Percentiles rank a stretch among this genome's conserved stretches.
phyloP scores from a whole-genome alignment of 2,888 invertebrate species.

The Bhutanitis thaidina region DNA sequence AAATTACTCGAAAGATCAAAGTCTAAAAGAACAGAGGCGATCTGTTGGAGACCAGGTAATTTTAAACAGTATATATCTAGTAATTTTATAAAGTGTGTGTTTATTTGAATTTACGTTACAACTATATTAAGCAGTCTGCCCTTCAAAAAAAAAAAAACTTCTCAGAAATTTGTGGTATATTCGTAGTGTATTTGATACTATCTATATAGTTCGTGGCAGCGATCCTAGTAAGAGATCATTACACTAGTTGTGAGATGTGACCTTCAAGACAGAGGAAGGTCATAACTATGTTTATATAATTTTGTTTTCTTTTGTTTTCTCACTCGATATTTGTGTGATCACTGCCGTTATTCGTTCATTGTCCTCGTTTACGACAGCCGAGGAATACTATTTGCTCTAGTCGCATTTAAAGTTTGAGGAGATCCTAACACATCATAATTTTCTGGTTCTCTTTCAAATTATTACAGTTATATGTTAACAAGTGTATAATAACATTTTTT shows the following conservation, averaged over 20 bases:
- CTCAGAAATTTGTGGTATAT: constrained; percentile 8
- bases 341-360: constrained; percentile 33
- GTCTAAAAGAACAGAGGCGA: constrained; percentile 5
- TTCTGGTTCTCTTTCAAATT: constrained; percentile 31
- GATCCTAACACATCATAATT: too few species aligned
- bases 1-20: constrained; percentile 26
- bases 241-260: constrained; percentile 33
- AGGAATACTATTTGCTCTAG: constrained; percentile 23
- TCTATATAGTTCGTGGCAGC: too few species aligned
- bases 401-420: constrained; percentile 34
- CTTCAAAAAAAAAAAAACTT: neutral
- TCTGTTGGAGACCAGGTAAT: constrained; percentile 16
- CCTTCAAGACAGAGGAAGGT: constrained; percentile 63
- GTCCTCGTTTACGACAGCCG: constrained; percentile 40
- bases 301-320: constrained; percentile 35
- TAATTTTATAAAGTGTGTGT: neutral
- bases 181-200: constrained; percentile 24
- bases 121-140: too few species aligned
- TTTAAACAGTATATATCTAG: neutral
- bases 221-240: constrained; percentile 6
- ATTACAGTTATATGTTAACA: too few species aligned
- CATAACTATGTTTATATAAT: constrained; percentile 63
- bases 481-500: too few species aligned
- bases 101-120: neutral
- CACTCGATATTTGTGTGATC: constrained; percentile 40